Base-by-base conservation (phyloP, 2,797 vertebrate species). In the Poeciliopsis turneri region DNA sequence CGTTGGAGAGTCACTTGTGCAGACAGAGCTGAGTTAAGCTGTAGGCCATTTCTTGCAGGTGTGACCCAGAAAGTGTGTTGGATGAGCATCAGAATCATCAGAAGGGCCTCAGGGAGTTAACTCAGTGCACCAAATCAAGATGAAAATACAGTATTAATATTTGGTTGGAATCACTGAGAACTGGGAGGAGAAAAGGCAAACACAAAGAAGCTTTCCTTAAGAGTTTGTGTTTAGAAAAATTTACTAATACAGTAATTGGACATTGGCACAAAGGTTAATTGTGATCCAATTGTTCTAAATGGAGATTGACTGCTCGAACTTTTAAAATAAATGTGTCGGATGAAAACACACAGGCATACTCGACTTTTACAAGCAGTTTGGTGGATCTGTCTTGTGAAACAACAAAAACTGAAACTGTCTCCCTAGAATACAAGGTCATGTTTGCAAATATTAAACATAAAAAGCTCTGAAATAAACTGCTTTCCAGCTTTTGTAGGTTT, bases 11-110 rank as follows among this genome's bases (percentile, higher is more conserved):
- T 74, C 82, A 84, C 88, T 89, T 81, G 79, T 82, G 68, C 71
- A 66, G 69, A 64, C 76, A 33, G 61, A 82, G 51, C 57, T 51
- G 69, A 90, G 87, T 84, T 47, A 66, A 59, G 78, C 76, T 69
- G 57, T 72, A 41, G 82, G 76, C 78, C 69, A 80, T 87, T 80
- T 86, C 77, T 84, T 84, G 80, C 90, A 92, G 88, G 92, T 93
- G 87, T 92, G 92, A 94, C 90, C 90, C 83, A 88, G 86, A 92
- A 90, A 90, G 74, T 73, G 47, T 82, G 78, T 76, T 88, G 81
- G 87, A 90, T 83, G 88, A 88, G 86, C 64, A 80, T 79, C 77
- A 79, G 80, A 80, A 88, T 85, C 64, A 80, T 79, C 77, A 79
- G 80, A 80, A 55, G 59, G 68, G 61, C 78, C 71, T 80, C 5